Evolutionary conservation across 2,113 vertebrate species (phyloP).

Genomic region (Phoenicopterus ruber): DNA sequence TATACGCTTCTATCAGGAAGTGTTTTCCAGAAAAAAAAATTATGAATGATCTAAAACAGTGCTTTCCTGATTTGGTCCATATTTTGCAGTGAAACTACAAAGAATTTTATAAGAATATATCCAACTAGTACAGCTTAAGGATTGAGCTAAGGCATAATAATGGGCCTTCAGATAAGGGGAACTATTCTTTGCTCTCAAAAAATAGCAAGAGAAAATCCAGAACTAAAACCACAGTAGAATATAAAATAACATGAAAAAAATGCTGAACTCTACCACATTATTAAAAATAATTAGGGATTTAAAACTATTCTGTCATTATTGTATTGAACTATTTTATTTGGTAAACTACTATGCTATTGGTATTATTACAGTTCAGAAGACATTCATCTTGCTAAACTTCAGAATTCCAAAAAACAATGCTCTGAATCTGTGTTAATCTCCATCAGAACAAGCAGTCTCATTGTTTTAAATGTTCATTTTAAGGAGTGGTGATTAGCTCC

Average conservation of each 20-base stretch:
- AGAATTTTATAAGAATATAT: neutral
- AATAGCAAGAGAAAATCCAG: neutral
- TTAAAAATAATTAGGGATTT: neutral
- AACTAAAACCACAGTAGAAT: neutral
- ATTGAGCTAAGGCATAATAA: neutral
- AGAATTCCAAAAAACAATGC: neutral
- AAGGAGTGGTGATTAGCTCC: neutral
- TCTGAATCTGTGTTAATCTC: neutral
- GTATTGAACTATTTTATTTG: neutral
- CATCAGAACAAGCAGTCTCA: neutral
- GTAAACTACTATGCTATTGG: neutral
- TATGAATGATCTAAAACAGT: neutral
- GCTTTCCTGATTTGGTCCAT: neutral
- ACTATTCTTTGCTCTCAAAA: neutral
- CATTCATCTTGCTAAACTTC: neutral
- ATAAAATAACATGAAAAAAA: neutral
- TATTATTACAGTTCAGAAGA: neutral
- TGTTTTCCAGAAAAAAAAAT: neutral
- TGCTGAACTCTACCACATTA: neutral
- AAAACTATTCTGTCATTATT: neutral
- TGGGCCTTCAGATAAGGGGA: neutral
- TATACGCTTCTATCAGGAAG: neutral
- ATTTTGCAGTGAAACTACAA: neutral
- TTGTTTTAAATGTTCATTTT: neutral
- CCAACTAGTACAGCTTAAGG: neutral